phyloP scores from a whole-genome alignment of 1,140 invertebrate species.

The Drosophila carrolli region DNA sequence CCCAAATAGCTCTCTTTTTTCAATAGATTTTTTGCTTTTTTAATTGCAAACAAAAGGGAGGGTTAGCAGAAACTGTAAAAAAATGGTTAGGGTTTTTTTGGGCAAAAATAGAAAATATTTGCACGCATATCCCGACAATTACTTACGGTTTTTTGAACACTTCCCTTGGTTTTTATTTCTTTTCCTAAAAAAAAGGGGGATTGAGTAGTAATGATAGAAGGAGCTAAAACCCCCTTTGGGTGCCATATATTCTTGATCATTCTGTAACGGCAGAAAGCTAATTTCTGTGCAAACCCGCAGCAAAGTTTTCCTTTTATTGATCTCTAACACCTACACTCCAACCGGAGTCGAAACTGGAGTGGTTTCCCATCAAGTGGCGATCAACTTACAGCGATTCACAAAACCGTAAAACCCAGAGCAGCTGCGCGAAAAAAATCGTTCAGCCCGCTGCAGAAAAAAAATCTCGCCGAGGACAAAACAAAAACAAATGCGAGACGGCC shows the following conservation, averaged over 20 bases:
- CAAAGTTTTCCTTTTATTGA: constrained; percentile 10
- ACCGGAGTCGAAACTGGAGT: constrained; percentile 25
- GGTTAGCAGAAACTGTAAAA: constrained; percentile 36
- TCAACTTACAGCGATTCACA: constrained; percentile 53
- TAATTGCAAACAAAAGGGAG: constrained; percentile 70
- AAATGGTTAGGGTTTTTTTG: constrained; percentile 65
- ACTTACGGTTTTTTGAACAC: constrained; percentile 76
- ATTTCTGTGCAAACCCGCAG: constrained; percentile 36
- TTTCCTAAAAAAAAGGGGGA: neutral
- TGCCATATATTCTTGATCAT: neutral
- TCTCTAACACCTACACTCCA: constrained; percentile 55
- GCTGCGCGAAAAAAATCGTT: constrained; percentile 54
- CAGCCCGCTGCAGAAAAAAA: constrained; percentile 55
- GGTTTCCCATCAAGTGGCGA: constrained; percentile 53
- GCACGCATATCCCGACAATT: constrained; percentile 78
- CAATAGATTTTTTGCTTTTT: constrained; percentile 44
- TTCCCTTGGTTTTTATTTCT: constrained; percentile 12
- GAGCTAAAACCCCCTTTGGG: neutral
- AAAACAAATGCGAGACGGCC: constrained; percentile 56
- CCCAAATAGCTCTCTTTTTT: constrained; percentile 19
- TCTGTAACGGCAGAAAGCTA: constrained; percentile 32
- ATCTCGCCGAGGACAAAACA: constrained; percentile 46
- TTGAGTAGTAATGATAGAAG: neutral
- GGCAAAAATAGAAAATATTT: constrained; percentile 77
- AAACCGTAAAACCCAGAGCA: constrained; percentile 51